phyloP scores from a whole-genome alignment of 2,888 invertebrate genomes.

The Arrhopalites spinosus region DNA sequence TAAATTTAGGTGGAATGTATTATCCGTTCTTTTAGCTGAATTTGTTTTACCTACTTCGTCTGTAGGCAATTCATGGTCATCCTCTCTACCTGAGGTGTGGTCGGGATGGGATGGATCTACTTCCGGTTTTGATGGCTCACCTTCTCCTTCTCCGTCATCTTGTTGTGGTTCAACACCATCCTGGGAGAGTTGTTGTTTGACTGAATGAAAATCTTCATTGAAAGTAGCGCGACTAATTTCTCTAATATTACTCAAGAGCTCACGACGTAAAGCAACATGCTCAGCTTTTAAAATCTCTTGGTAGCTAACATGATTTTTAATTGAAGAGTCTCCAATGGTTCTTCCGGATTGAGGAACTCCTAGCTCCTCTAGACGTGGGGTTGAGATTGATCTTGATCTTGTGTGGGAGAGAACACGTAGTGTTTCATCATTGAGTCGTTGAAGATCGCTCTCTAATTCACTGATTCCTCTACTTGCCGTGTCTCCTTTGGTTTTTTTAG shows the following conservation, averaged over 20 bases:
- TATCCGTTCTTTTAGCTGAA: background rate
- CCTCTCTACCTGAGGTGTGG: too few species aligned
- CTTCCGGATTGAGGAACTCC: background rate
- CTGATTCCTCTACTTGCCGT: background rate
- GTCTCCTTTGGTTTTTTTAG: too few species aligned
- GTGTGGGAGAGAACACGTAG: constrained; percentile 2
- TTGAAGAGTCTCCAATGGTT: background rate
- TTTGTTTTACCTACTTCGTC: constrained; percentile 37
- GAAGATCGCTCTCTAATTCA: constrained; percentile 27
- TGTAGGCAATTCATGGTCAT: constrained; percentile 39
- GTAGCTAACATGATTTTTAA: constrained; percentile 26
- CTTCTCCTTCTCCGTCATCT: too few species aligned
- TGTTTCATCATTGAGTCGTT: constrained; percentile 28
- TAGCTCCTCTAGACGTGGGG: background rate
- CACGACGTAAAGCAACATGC: constrained; percentile 51
- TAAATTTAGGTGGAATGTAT: background rate
- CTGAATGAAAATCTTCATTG: constrained; percentile 51
- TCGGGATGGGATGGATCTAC: background rate
- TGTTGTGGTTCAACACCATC: background rate
- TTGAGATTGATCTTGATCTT: background rate
- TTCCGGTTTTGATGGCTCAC: background rate
- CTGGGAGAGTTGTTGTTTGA: background rate
- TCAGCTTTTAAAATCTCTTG: constrained; percentile 39
- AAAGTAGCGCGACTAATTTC: constrained; percentile 52
- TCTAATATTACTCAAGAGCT: constrained; percentile 53